Percentiles rank a stretch among this genome's conserved stretches.
Conservation (phyloP, 2,797 vertebrate species). For the Euthynnus affinis region DNA sequence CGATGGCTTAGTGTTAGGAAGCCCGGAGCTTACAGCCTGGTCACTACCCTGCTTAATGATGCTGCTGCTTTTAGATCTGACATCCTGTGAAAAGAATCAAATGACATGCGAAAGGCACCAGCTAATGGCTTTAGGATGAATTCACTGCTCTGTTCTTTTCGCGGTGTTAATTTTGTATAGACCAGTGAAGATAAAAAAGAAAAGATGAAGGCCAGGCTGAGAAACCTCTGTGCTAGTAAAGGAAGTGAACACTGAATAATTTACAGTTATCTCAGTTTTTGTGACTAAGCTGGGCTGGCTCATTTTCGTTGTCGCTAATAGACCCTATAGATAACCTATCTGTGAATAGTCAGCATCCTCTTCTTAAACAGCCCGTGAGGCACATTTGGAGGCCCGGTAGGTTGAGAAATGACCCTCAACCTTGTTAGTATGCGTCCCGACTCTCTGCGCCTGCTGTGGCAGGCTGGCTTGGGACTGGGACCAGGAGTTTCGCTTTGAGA, state of each 20-base stretch:
- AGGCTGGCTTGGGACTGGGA: constrained; percentile 67
- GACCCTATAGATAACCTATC: neutral
- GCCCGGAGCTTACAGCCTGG: constrained; percentile 39
- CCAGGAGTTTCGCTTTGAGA: constrained; percentile 66
- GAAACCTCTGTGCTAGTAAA: neutral
- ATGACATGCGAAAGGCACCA: constrained; percentile 50
- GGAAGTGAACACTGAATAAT: constrained; percentile 18
- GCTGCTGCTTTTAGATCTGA: constrained; percentile 59
- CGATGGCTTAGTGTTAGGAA: constrained; percentile 68
- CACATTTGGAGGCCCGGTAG: constrained; percentile 23
- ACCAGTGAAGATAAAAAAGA: constrained; percentile 11
- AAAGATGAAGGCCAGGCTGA: neutral
- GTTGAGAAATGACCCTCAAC: constrained; percentile 55
- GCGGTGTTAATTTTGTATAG: constrained; percentile 20
- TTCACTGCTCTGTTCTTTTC: constrained; percentile 25
- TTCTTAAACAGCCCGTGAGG: constrained; percentile 14
- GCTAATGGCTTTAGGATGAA: constrained; percentile 35
- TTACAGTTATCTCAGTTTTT: constrained; percentile 29
- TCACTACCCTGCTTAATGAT: constrained; percentile 58
- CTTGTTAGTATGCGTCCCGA: constrained; percentile 69
- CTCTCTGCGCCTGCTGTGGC: constrained; percentile 56
- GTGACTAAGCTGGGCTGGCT: constrained; percentile 4
- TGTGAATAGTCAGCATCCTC: constrained; percentile 18
- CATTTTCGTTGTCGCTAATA: neutral
- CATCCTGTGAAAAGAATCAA: constrained; percentile 42